Percentiles rank a stretch among this genome's conserved stretches.
These are phyloP conservation scores for Decapterus maruadsi DNA, from an alignment of 2,797 vertebrate species.

Conservation along the genomic window DNA sequence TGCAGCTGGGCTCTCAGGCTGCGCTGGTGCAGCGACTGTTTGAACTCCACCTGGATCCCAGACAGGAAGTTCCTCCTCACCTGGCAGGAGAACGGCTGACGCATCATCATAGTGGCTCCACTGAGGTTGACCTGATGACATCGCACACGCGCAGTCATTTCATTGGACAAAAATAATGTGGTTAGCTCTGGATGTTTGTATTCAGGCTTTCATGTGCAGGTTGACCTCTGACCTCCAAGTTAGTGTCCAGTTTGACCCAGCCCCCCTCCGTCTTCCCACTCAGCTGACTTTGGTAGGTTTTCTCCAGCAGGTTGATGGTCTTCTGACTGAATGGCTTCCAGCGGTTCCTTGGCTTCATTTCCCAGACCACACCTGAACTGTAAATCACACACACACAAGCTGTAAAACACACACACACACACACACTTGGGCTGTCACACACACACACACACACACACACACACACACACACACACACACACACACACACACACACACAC, in stretches of 20 bases:
- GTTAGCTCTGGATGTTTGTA: background rate
- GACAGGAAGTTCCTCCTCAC: conserved; percentile 95
- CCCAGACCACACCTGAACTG: conserved; percentile 98
- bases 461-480: background rate
- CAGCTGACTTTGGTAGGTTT: conserved; percentile 88
- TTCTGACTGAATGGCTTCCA: conserved; percentile 97
- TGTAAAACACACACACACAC: background rate
- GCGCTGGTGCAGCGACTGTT: conserved; percentile 94
- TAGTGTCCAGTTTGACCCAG: conserved; percentile 90
- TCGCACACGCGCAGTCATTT: conserved; percentile 9
- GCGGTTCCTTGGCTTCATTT: conserved; percentile 91
- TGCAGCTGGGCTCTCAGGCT: conserved; percentile 93
- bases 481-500: too few relatives aligned
- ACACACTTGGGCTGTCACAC: too few relatives aligned
- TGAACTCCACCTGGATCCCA: conserved; percentile 95
- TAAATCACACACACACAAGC: background rate
- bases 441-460: too few relatives aligned
- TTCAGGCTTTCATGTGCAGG: too few relatives aligned
- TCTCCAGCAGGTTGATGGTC: conserved; percentile 92
- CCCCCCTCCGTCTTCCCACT: conserved; percentile 51
- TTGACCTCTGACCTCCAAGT: conserved; percentile 88
- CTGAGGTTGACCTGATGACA: conserved; percentile 90
- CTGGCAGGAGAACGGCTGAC: conserved; percentile 85
- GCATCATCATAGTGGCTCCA: conserved; percentile 90
- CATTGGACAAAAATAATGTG: background rate